phyloP scores from a whole-genome alignment of 2,797 vertebrate genomes.

The Etheostoma perlongum region DNA sequence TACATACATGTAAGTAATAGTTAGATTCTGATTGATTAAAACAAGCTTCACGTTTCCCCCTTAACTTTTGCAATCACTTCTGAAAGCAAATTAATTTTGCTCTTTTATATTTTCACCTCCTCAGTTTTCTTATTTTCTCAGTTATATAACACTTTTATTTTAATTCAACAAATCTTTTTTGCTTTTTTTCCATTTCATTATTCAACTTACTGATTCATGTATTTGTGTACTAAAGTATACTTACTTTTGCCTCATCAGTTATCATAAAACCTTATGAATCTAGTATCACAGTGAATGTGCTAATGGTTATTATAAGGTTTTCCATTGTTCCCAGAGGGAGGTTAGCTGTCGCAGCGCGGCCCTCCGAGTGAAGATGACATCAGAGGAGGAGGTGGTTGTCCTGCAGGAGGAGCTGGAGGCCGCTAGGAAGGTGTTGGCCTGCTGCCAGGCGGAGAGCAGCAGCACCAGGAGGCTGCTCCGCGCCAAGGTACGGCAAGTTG shows the following conservation, averaged over 20 bases:
- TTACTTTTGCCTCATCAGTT: not conserved
- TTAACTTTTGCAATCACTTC: not conserved
- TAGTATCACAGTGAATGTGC: no score
- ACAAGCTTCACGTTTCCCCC: not conserved
- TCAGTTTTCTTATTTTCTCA: not conserved
- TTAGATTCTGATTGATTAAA: not conserved
- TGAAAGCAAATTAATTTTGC: not conserved
- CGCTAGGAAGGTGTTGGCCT: conserved; percentile 68
- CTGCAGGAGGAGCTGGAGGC: conserved; percentile 79
- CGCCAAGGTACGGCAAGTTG: conserved; percentile 70
- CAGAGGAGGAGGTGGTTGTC: conserved; percentile 75
- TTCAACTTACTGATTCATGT: not conserved
- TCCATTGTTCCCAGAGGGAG: conserved; percentile 74
- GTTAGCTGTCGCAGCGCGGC: conserved; percentile 70
- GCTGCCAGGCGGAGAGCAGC: conserved; percentile 71
- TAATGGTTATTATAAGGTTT: not conserved
- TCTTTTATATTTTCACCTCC: not conserved
- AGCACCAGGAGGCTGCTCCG: conserved; percentile 69
- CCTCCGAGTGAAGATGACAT: conserved; percentile 73
- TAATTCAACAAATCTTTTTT: not conserved
- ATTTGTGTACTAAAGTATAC: not conserved
- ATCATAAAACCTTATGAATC: no score
- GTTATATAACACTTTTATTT: not conserved
- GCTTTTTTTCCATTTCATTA: not conserved
- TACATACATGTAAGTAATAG: not conserved